Evolutionary conservation across 2,888 invertebrate species (phyloP), one percentile per base, ranked within the genome.

Genomic region (Steinernema carpocapsae): DNA sequence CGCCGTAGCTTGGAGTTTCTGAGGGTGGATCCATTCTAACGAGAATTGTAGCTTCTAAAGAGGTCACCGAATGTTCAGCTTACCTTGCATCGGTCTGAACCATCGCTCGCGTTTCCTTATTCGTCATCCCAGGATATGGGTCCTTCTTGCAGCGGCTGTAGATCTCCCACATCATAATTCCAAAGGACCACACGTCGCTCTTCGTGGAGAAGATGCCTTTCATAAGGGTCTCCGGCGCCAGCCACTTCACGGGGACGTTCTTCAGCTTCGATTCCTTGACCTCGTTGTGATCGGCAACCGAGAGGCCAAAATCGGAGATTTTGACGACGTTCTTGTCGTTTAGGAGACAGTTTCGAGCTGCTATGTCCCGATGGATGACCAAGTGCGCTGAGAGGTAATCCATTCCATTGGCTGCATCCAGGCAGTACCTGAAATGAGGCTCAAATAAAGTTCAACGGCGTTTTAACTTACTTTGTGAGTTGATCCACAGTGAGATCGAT

Each of bases 71-170:
- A 2, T 7, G 22, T n/a, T 4, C n/a, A 17, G n/a, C 64, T 10
- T 4, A 64, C 32, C 26, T 43, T 19, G 32, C 45, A 0, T 42
- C 56, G 14, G 51, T 71, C 32, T 51, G 19, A 22, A 74, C 32
- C 56, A 78, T 77, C 42, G 48, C 70, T 24, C 70, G 59, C 0
- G 77, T 74, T 22, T 77, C 71, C 22, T 71, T 56, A 70, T 77
- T 77, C 52, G 42, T 74, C 52, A 72, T 70, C 17, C 76, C 76
- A 3, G 73, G 77, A 46, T 72, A 77, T 26, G 77, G 77, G 24
- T 77, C 77, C 22, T 70, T 70, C 32, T 73, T 71, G 71, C 77
- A 76, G 24, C 75, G 73, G 22, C 45, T 71, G 59, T 77, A 77
- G 19, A 77, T 43, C 71, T 76, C 76, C 76, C 76, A 76, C 74